Percentiles rank a stretch among this genome's conserved stretches.
Evolutionary conservation across 2,797 vertebrate genomes (phyloP).

Genomic region (Philypnodon macrostomus): DNA sequence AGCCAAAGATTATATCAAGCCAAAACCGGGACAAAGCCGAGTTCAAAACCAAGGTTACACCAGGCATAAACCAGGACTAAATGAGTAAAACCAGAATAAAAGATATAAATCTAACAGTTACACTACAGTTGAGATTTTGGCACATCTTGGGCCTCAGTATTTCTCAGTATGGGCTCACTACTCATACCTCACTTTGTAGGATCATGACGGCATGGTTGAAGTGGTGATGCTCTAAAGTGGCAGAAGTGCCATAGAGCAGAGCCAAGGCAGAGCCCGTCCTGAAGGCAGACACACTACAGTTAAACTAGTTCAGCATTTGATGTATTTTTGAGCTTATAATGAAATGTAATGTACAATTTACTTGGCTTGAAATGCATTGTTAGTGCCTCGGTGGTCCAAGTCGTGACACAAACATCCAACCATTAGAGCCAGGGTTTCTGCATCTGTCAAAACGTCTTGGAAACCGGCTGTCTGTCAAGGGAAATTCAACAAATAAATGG

Average conservation of each 20-base stretch:
- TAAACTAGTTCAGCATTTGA: neutral
- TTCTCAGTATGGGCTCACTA: too few species aligned
- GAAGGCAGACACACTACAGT: constrained; percentile 14
- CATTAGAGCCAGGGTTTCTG: constrained; percentile 80
- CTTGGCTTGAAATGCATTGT: constrained; percentile 85
- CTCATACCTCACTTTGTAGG: constrained; percentile 80
- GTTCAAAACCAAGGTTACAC: too few species aligned
- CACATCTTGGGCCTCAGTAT: too few species aligned
- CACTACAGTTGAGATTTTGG: too few species aligned
- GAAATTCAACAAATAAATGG: neutral
- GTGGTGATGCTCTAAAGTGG: constrained; percentile 82
- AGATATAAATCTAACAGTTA: too few species aligned
- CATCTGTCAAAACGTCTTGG: constrained; percentile 77
- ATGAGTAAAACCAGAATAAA: too few species aligned
- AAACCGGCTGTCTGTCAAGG: constrained; percentile 72
- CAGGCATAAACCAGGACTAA: too few species aligned
- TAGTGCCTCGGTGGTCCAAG: constrained; percentile 81
- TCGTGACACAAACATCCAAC: constrained; percentile 82
- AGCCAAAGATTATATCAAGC: too few species aligned
- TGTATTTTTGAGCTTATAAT: neutral
- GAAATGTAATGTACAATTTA: constrained; percentile 39
- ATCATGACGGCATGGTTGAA: constrained; percentile 86
- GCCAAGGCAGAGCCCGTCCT: constrained; percentile 81
- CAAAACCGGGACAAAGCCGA: too few species aligned
- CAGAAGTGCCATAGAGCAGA: constrained; percentile 79